Conservation (phyloP, 2,113 vertebrate genomes). For the Bos javanicus region DNA sequence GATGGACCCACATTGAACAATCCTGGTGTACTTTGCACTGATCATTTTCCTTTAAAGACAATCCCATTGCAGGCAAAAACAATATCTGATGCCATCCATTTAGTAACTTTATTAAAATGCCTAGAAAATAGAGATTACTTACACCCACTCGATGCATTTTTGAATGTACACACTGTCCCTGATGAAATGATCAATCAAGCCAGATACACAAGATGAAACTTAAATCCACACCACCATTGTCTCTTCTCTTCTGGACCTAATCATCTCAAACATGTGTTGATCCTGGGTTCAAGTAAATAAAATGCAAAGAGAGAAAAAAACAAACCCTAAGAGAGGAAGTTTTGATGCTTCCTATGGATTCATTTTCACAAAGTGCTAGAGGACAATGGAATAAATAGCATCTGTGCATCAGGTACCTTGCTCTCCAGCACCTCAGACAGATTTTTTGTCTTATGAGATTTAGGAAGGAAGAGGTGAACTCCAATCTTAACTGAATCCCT, state of each 20-base stretch:
- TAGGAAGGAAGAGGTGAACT: neutral
- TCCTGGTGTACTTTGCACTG: neutral
- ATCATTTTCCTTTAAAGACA: constrained; percentile 17
- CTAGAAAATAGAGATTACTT: constrained; percentile 6
- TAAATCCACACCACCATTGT: neutral
- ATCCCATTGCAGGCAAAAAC: neutral
- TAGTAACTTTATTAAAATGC: constrained; percentile 28
- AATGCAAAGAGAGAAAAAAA: neutral
- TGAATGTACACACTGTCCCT: neutral
- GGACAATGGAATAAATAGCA: neutral
- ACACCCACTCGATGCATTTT: neutral
- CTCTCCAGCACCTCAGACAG: neutral
- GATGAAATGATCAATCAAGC: neutral
- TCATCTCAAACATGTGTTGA: neutral
- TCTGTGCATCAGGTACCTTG: neutral
- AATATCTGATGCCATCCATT: neutral
- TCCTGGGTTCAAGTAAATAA: neutral
- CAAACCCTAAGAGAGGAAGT: neutral
- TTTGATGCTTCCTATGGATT: neutral
- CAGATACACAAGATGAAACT: neutral
- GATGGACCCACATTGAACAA: neutral
- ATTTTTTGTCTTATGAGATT: neutral
- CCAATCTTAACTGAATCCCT: neutral
- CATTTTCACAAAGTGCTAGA: neutral
- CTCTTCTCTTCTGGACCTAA: neutral